Base-by-base conservation (phyloP, 2,888 invertebrate genomes). In the Mesopsocus fuscifrons region DNA sequence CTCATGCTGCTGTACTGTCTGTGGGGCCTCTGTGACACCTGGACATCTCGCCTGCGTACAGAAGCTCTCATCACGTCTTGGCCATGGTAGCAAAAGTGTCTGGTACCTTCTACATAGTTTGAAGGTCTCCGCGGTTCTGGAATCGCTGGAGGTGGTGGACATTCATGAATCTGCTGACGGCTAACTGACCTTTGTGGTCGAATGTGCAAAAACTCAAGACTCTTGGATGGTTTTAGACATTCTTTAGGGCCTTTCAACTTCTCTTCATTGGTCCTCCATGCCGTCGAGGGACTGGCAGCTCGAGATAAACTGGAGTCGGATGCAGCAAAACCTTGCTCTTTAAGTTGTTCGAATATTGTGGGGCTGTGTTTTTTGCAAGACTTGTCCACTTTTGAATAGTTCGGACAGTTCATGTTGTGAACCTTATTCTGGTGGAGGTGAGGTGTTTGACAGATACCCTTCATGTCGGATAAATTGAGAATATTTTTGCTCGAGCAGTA, bases 401-500 rank as follows among this genome's bases (percentile, higher is more conserved):
- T 38, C 33, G 21, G 44, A 47, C 40, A 31, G 47, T 38, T 52
- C 55, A 41, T 51, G 49, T 5, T 55, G 53, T 46, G 45, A 11
- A 20, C 34, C 32, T 43, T 54, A 51, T 2, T 63, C 55, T 58
- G 72, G 11, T 38, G 34, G 8, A 32, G 20, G 33, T 30, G 41
- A 17, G 41, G 41, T n/a, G 41, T 21, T 21, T 17, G 18, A 40
- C 34, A 30, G 11, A 34, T 42, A 21, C 26, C 34, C 33, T 11
- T 26, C 23, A 22, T 34, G 32, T 22, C 26, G 21, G 8, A 21
- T 13, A 42, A 38, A 38, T 38, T 16, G 13, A 38, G 21, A 20
- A 38, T 17, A 11, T 26, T 11, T 38, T 38, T 38, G 16, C 13
- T 4, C 13, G 13, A 20, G 56, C 88, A 88, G 55, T 88, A 88